phyloP scores from a whole-genome alignment of 2,888 invertebrate species.

The Standfussiana lucernea region DNA sequence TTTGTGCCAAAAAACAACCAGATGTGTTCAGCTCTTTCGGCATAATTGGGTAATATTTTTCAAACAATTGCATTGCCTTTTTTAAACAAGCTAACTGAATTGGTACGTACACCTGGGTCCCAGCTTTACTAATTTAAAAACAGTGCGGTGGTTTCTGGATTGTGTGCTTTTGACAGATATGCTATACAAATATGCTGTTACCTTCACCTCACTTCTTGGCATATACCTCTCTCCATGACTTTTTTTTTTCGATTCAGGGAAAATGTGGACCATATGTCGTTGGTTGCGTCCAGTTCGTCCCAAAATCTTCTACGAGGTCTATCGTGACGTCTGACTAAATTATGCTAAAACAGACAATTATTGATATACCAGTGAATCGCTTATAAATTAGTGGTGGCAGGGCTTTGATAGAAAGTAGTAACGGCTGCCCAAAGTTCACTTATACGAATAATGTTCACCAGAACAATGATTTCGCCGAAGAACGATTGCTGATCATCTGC shows the following conservation, averaged over 20 bases:
- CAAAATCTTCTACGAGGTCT: not conserved
- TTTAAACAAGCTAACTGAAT: not conserved
- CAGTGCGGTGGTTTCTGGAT: not conserved
- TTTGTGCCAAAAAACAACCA: constrained; percentile 20
- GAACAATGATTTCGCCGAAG: not conserved
- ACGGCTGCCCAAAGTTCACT: not conserved
- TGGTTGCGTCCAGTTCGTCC: not conserved
- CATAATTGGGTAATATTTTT: not conserved
- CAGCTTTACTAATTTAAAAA: not conserved
- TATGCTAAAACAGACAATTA: not conserved
- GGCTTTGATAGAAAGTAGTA: not conserved
- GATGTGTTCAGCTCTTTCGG: not conserved
- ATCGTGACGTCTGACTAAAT: not conserved
- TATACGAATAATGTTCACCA: too few relatives aligned
- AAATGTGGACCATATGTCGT: not conserved
- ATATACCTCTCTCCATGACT: not conserved
- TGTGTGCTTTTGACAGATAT: not conserved
- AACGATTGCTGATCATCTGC: not conserved
- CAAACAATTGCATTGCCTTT: not conserved
- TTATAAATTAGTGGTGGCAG: too few relatives aligned
- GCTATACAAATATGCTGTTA: not conserved
- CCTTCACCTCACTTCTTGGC: not conserved
- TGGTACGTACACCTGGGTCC: not conserved
- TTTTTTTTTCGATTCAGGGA: not conserved
- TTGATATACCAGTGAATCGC: not conserved